A percentile compares a stretch with the other conserved stretches of the same genome.
These are phyloP conservation scores for Brachypteracias leptosomus DNA, from an alignment of 2,113 vertebrate species.

Conservation along the genomic window DNA sequence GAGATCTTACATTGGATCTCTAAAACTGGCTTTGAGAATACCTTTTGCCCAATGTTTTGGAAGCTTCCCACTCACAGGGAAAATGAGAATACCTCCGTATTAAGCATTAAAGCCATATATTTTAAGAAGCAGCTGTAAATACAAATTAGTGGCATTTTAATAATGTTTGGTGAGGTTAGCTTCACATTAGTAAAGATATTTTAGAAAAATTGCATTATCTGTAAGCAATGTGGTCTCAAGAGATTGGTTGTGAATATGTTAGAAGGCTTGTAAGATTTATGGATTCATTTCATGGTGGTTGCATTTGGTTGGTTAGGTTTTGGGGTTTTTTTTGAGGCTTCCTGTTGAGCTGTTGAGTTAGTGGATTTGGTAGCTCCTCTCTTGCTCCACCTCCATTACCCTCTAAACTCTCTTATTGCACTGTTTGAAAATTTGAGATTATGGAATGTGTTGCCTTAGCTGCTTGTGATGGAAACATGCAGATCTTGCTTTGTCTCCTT, in stretches of 20 bases:
- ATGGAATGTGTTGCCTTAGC: neutral
- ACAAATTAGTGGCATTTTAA: slow-evolving; percentile 26
- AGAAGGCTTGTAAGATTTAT: slow-evolving; percentile 6
- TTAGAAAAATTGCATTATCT: neutral
- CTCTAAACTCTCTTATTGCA: neutral
- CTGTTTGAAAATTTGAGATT: neutral
- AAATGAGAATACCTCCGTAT: neutral
- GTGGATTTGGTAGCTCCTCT: neutral
- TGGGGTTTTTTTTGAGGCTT: neutral
- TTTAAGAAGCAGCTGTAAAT: slow-evolving; percentile 19
- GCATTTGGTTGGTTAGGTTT: neutral
- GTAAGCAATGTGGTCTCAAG: slow-evolving; percentile 26
- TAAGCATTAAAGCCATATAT: neutral
- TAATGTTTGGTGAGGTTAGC: slow-evolving; percentile 25
- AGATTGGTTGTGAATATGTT: neutral
- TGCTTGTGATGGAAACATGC: neutral
- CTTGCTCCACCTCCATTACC: neutral
- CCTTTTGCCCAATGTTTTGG: neutral
- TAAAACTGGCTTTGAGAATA: neutral
- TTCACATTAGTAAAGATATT: neutral
- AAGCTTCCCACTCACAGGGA: neutral
- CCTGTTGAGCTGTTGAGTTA: slow-evolving; percentile 29
- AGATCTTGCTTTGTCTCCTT: neutral
- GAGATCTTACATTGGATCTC: neutral
- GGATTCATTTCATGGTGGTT: slow-evolving; percentile 22